Conservation (phyloP, 1,140 invertebrate species). For the Cydia pomonella region DNA sequence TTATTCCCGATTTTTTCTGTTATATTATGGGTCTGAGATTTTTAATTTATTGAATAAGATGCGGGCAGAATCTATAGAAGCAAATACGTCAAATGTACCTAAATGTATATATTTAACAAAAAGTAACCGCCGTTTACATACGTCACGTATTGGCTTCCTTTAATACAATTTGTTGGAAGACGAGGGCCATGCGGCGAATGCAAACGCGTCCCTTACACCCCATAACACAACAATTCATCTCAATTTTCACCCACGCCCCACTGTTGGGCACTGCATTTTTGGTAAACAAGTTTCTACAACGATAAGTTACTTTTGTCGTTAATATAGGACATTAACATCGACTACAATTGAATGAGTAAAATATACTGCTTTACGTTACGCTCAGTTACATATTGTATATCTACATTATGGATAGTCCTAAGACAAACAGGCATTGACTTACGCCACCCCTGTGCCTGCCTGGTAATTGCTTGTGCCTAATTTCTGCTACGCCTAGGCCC, state of each 20-base stretch:
- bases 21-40: too few species aligned
- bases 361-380: too few species aligned
- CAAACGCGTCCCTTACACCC: conserved; percentile 61
- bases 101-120: neutral
- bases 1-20: too few species aligned
- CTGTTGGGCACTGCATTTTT: conserved; percentile 42
- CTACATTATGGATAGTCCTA: neutral
- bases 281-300: conserved; percentile 36
- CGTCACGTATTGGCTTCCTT: conserved; percentile 62
- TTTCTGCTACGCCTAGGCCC: conserved; percentile 26
- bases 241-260: conserved; percentile 43
- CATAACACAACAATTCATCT: conserved; percentile 69
- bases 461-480: conserved; percentile 20
- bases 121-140: neutral
- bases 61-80: too few species aligned
- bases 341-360: neutral
- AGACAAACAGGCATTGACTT: neutral
- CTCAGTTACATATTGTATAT: too few species aligned
- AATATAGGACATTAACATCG: neutral
- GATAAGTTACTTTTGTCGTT: neutral
- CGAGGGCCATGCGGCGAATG: conserved; percentile 64
- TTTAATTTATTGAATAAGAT: too few species aligned
- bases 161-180: conserved; percentile 76
- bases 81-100: neutral
- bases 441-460: neutral